Percentiles rank a stretch among this genome's conserved stretches.
These are phyloP conservation scores for Athalia cordata DNA, from an alignment of 2,888 invertebrate species.

Conservation along the genomic window DNA sequence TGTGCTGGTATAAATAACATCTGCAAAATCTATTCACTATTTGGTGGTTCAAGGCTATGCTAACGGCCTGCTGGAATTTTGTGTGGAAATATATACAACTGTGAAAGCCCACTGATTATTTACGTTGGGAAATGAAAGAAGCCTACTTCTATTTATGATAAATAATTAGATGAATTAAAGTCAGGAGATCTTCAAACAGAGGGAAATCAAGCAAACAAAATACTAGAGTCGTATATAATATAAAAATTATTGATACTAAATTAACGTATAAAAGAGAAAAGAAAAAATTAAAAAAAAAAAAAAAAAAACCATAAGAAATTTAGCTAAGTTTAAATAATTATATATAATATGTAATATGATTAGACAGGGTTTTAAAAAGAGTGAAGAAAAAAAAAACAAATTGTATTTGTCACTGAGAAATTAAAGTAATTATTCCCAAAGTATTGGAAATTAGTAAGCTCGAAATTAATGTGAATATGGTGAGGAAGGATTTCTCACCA, in stretches of 20 bases:
- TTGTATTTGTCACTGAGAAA: conserved; percentile 33
- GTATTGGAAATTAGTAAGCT: conserved; percentile 26
- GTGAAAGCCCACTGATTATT: too few relatives aligned
- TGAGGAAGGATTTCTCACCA: conserved; percentile 25
- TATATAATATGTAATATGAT: conserved; percentile 43
- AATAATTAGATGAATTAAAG: neutral
- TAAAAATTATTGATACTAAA: conserved; percentile 28
- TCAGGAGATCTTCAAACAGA: neutral
- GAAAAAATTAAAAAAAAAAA: neutral
- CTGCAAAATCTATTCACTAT: too few relatives aligned
- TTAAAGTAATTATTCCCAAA: conserved; percentile 30
- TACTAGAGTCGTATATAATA: conserved; percentile 18
- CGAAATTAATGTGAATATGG: conserved; percentile 21
- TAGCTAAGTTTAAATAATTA: conserved; percentile 41
- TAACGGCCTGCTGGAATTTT: conserved; percentile 14
- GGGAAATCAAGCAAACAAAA: conserved; percentile 9
- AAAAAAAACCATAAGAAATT: conserved; percentile 10
- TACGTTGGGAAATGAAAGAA: too few relatives aligned
- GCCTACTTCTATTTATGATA: too few relatives aligned
- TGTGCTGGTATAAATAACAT: too few relatives aligned
- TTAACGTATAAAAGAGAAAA: conserved; percentile 8
- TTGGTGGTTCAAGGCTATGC: neutral
- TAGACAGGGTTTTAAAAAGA: conserved; percentile 49
- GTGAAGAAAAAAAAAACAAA: conserved; percentile 47
- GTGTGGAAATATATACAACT: neutral